A percentile compares a stretch with the other conserved stretches of the same genome.
phyloP scores from a whole-genome alignment of 2,888 invertebrate species.

The Criorhina ranunculi region DNA sequence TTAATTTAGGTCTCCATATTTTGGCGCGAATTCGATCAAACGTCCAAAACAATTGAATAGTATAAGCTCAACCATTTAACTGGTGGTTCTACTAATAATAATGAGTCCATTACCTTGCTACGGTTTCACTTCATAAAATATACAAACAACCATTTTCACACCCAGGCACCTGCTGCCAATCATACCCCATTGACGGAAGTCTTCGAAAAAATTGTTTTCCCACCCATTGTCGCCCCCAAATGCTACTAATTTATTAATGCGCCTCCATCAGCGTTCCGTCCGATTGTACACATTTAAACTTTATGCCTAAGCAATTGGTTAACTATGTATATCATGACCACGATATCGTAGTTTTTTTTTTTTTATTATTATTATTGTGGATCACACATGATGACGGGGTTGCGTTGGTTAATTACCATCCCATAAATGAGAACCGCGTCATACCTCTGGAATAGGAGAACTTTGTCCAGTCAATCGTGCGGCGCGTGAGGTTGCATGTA shows the following conservation, averaged over 20 bases:
- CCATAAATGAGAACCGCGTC: not conserved
- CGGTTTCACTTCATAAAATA: slow-evolving; percentile 22
- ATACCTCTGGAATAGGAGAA: no score
- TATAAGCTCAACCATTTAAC: no score
- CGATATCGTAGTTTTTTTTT: not conserved
- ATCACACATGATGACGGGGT: slow-evolving; percentile 19
- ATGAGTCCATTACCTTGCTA: not conserved
- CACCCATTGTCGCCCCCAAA: no score
- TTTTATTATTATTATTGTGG: not conserved
- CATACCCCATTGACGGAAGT: not conserved
- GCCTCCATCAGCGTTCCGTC: not conserved
- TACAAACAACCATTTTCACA: slow-evolving; percentile 32
- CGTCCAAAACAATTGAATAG: no score
- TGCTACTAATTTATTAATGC: slow-evolving; percentile 50
- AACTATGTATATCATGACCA: slow-evolving; percentile 29
- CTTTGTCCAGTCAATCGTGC: no score
- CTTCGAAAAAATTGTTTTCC: slow-evolving; percentile 6
- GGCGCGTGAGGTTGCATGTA: slow-evolving; percentile 35
- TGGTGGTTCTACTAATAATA: not conserved
- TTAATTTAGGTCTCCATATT: no score
- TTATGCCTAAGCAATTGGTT: slow-evolving; percentile 31
- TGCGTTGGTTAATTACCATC: slow-evolving; percentile 25
- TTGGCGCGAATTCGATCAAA: no score
- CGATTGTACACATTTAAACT: slow-evolving; percentile 44
- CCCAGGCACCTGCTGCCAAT: slow-evolving; percentile 29